These are phyloP conservation scores for Austrolebias charrua DNA, from an alignment of 2,797 vertebrate genomes.

Conservation along the genomic window DNA sequence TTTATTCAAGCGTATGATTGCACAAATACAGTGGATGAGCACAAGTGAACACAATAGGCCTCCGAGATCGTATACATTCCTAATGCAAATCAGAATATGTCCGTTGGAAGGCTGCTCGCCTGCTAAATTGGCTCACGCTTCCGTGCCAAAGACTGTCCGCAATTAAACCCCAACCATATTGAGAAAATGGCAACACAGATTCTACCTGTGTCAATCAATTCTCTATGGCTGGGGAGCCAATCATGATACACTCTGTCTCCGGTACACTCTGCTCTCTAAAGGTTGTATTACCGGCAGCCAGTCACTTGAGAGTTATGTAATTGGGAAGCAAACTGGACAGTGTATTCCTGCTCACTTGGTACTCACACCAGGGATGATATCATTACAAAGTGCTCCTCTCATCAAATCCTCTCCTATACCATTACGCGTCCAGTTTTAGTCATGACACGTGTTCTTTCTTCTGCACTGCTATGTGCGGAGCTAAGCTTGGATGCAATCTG, in stretches of 20 bases:
- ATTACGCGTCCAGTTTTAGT: conserved; percentile 34
- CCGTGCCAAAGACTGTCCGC: conserved; percentile 40
- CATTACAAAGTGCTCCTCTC: conserved; percentile 68
- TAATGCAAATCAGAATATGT: conserved; percentile 59
- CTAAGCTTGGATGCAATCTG: conserved; percentile 11
- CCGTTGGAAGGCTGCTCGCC: conserved; percentile 21
- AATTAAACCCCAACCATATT: conserved; percentile 57
- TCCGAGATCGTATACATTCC: conserved; percentile 44
- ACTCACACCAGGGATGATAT: conserved; percentile 62
- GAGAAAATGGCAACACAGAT: conserved; percentile 46
- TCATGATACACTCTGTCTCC: conserved; percentile 24
- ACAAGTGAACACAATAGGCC: conserved; percentile 16
- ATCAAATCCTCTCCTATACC: conserved; percentile 62
- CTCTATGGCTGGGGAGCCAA: conserved; percentile 30
- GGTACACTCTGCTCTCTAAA: conserved; percentile 52
- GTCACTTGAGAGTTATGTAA: conserved; percentile 62
- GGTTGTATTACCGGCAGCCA: conserved; percentile 54
- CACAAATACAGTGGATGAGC: conserved; percentile 43
- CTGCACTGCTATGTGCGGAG: neutral
- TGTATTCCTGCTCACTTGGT: conserved; percentile 42
- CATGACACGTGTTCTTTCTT: conserved; percentile 28
- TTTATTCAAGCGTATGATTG: conserved; percentile 8
- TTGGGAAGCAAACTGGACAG: conserved; percentile 47
- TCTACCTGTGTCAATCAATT: conserved; percentile 62
- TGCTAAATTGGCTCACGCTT: conserved; percentile 22